Evolutionary conservation across 2,888 invertebrate species (phyloP), one percentile per base, ranked within the genome.

Genomic region (Chloroclysta siterata): DNA sequence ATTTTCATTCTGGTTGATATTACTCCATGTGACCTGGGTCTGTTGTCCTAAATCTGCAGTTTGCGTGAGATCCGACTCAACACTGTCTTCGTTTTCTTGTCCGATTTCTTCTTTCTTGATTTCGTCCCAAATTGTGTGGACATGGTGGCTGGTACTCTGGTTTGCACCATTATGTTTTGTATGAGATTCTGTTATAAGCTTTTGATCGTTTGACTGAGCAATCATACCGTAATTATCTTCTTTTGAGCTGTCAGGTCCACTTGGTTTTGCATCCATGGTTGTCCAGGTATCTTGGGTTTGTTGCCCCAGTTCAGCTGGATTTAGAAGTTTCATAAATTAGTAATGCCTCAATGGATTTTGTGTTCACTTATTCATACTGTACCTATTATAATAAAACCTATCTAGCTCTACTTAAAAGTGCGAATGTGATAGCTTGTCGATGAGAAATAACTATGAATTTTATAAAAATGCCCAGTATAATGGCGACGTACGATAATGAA

Each of bases 231-330:
- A 33, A 3, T 64, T 29, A 8, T 15, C 36, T 44, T 63, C 46
- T n/a, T 52, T 58, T 55, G 55, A 57, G 33, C 54, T 61, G 33
- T 63, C 63, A 41, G 36, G 17, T 29, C 53, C 58, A 42, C 59
- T 54, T 47, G 62, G 44, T 36, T 64, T 41, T 13, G 60, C 66
- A 6, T 68, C 71, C 51, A 66, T 46, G 41, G 65, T 63, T 29
- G 42, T 60, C 69, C 68, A 65, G 29, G 56, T 63, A 53, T 70
- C 70, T 73, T 75, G 77, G 60, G 65, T 66, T 60, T 71, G 68
- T 60, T 71, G 73, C 62, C 65, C 76, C 59, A 65, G 61, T 64
- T 69, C 68, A 63, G 76, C 80, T 78, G 66, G 70, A 76, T 76
- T 68, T 63, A 72, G 65, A 75, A 72, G 53, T 29, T 63, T 65